Conservation (phyloP, 2,888 invertebrate genomes). For the Oeneis ivallda region DNA sequence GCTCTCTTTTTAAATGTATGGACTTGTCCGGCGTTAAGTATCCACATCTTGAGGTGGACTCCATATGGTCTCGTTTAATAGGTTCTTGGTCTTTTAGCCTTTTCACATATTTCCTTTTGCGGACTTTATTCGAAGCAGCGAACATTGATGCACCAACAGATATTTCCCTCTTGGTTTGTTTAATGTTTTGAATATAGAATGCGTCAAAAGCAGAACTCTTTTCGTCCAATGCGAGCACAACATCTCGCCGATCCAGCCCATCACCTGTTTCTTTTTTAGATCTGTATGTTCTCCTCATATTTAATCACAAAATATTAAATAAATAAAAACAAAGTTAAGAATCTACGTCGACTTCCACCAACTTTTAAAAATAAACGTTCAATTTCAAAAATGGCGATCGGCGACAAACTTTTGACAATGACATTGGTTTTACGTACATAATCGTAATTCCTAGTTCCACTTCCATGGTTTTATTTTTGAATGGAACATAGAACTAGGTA, state of each 20-base stretch:
- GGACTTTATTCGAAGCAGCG: constrained; percentile 57
- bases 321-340: neutral
- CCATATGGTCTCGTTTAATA: constrained; percentile 28
- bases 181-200: constrained; percentile 73
- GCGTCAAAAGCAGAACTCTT: constrained; percentile 69
- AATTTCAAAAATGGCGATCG: constrained; percentile 12
- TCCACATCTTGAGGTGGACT: constrained; percentile 50
- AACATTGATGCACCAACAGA: constrained; percentile 57
- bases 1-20: constrained; percentile 64
- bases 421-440: too few species aligned
- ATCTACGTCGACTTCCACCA: constrained; percentile 10
- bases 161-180: constrained; percentile 69
- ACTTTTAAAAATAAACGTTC: constrained; percentile 38
- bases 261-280: constrained; percentile 64
- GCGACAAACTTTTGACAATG: neutral
- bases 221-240: constrained; percentile 59
- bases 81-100: constrained; percentile 60
- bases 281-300: constrained; percentile 66
- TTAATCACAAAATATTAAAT: too few species aligned
- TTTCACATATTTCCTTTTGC: constrained; percentile 72
- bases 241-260: constrained; percentile 59
- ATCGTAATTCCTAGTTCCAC: too few species aligned
- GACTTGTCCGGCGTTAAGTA: constrained; percentile 74
- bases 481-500: too few species aligned
- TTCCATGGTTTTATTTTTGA: too few species aligned